Percentiles rank a stretch among this genome's conserved stretches.
These are phyloP conservation scores for Nesidiocoris tenuis DNA, from an alignment of 2,888 invertebrate species.

Conservation along the genomic window DNA sequence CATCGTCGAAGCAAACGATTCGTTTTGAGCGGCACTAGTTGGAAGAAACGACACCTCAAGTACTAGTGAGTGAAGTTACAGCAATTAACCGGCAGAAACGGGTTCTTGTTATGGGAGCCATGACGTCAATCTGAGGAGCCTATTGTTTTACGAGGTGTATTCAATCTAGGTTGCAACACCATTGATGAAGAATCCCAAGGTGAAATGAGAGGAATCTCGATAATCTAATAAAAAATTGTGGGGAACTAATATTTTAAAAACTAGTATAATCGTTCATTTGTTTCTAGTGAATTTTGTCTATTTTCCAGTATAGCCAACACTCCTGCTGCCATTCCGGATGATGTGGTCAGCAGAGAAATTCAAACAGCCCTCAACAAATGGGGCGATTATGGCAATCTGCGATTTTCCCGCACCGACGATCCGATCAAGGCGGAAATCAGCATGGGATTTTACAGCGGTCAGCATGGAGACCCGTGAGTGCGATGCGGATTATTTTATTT, in stretches of 20 bases:
- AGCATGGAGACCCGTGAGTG: slow-evolving; percentile 69
- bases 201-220: not conserved
- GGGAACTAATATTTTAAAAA: no score
- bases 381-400: slow-evolving; percentile 66
- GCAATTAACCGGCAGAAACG: slow-evolving; percentile 10
- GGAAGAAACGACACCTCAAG: slow-evolving; percentile 67
- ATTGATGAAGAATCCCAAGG: not conserved
- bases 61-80: slow-evolving; percentile 66
- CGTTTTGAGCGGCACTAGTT: slow-evolving; percentile 61
- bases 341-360: slow-evolving; percentile 61
- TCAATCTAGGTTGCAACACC: not conserved
- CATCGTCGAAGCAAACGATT: slow-evolving; percentile 60
- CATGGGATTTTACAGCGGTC: slow-evolving; percentile 67
- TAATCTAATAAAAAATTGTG: no score
- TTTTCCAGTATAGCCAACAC: slow-evolving; percentile 66
- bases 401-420: slow-evolving; percentile 58
- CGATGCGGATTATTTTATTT: not conserved
- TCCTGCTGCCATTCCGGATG: slow-evolving; percentile 62
- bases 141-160: not conserved
- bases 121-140: no score
- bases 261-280: no score
- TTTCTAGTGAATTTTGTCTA: not conserved
- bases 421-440: slow-evolving; percentile 68
- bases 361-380: slow-evolving; percentile 66
- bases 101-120: not conserved